phyloP scores from a whole-genome alignment of 2,113 vertebrate species.

The Hassar affinis region DNA sequence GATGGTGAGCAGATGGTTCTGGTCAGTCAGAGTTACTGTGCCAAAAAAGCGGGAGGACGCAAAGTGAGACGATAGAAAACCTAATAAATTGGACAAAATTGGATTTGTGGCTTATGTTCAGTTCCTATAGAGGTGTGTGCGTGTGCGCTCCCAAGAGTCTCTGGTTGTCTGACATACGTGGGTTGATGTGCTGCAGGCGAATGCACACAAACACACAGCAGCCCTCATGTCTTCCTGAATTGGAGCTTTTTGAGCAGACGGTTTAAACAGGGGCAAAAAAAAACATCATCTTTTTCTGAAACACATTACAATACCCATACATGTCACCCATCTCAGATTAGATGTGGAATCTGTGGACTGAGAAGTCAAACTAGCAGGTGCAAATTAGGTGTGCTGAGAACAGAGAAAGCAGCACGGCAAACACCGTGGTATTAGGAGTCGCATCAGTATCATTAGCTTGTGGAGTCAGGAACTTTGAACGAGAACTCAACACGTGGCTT shows the following conservation, averaged over 20 bases:
- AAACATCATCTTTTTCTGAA: not conserved
- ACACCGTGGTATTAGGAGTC: not conserved
- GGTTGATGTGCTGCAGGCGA: slow-evolving; percentile 16
- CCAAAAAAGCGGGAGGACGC: slow-evolving; percentile 31
- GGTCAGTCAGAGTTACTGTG: slow-evolving; percentile 24
- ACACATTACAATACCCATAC: not conserved
- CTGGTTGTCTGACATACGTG: slow-evolving; percentile 19
- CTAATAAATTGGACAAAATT: slow-evolving; percentile 31
- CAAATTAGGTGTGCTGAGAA: not conserved
- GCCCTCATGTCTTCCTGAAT: slow-evolving; percentile 50
- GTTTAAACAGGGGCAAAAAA: not conserved
- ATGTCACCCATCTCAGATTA: not conserved
- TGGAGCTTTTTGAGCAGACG: slow-evolving; percentile 49
- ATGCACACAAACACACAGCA: slow-evolving; percentile 8
- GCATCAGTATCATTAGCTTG: not conserved
- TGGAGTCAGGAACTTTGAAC: not conserved
- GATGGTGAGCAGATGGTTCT: slow-evolving; percentile 55
- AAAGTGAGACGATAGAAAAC: not conserved
- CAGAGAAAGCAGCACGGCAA: slow-evolving; percentile 9
- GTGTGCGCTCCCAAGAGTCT: not conserved
- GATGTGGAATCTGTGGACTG: not conserved
- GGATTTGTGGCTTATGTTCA: slow-evolving; percentile 24
- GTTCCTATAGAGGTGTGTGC: not conserved
- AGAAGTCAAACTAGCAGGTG: not conserved
- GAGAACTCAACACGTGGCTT: slow-evolving; percentile 9